Evolutionary conservation across 2,888 invertebrate species (phyloP).

Genomic region (Mythimna loreyi): DNA sequence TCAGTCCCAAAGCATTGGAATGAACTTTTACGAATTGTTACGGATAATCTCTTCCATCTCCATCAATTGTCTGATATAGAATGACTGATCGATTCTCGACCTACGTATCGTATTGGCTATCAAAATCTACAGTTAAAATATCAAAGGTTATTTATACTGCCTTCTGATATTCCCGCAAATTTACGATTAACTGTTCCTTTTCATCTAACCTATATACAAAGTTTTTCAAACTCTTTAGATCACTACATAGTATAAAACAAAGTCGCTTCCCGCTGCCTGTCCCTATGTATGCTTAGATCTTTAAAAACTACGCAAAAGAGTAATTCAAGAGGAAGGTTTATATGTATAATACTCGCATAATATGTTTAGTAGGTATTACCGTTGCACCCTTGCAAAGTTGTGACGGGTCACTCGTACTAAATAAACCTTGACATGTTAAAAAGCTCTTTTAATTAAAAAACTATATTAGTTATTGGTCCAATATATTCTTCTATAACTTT

Average conservation of each 20-base stretch:
- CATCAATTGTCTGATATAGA: constrained; percentile 35
- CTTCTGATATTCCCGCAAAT: neutral
- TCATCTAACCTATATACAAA: too few species aligned
- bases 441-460: neutral
- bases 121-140: constrained; percentile 13
- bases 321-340: too few species aligned
- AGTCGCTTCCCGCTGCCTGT: too few species aligned
- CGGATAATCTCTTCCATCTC: constrained; percentile 39
- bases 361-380: too few species aligned
- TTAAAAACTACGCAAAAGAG: too few species aligned
- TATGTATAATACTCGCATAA: too few species aligned
- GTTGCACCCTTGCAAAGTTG: too few species aligned
- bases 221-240: too few species aligned
- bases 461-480: neutral
- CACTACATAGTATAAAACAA: too few species aligned
- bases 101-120: constrained; percentile 7
- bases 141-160: neutral
- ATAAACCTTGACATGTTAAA: neutral
- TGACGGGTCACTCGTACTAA: too few species aligned
- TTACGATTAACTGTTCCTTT: neutral
- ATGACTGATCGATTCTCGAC: constrained; percentile 36
- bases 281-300: too few species aligned
- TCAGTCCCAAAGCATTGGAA: constrained; percentile 10
- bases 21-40: constrained; percentile 24
- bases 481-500: neutral